Evolutionary conservation across 1,140 invertebrate genomes (phyloP).

Genomic region (Bombus vancouverensis): DNA sequence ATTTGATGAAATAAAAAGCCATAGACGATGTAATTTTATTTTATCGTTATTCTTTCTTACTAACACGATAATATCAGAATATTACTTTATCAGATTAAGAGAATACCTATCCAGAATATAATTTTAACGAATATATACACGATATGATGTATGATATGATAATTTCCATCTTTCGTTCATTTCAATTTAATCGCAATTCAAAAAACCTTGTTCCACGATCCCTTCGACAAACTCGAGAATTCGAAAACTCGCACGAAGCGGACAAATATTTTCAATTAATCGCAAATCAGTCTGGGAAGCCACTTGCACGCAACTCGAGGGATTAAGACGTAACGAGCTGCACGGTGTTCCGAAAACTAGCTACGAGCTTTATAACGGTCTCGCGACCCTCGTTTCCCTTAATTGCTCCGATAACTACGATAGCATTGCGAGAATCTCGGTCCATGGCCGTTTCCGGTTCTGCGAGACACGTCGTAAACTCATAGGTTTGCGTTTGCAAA

Average conservation of each 20-base stretch:
- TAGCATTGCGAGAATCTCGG: neutral
- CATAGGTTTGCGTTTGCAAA: neutral
- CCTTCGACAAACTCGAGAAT: neutral
- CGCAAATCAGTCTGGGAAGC: neutral
- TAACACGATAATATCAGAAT: no score
- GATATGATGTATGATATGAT: no score
- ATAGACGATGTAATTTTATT: no score
- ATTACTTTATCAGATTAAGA: no score
- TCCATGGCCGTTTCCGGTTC: neutral
- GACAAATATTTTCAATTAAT: conserved; percentile 11
- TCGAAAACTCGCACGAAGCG: neutral
- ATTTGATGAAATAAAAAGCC: no score
- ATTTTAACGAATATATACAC: no score
- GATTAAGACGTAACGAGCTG: conserved; percentile 21
- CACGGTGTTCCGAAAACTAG: neutral
- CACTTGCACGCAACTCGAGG: neutral
- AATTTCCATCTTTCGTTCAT: no score
- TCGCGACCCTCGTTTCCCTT: conserved; percentile 11
- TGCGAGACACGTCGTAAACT: neutral
- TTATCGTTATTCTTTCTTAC: no score
- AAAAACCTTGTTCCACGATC: neutral
- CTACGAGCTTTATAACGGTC: neutral
- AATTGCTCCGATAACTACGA: conserved; percentile 18
- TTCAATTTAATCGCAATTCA: no score
- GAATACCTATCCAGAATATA: no score